These are phyloP conservation scores for Gortyna flavago DNA, from an alignment of 2,888 invertebrate genomes.

Conservation along the genomic window DNA sequence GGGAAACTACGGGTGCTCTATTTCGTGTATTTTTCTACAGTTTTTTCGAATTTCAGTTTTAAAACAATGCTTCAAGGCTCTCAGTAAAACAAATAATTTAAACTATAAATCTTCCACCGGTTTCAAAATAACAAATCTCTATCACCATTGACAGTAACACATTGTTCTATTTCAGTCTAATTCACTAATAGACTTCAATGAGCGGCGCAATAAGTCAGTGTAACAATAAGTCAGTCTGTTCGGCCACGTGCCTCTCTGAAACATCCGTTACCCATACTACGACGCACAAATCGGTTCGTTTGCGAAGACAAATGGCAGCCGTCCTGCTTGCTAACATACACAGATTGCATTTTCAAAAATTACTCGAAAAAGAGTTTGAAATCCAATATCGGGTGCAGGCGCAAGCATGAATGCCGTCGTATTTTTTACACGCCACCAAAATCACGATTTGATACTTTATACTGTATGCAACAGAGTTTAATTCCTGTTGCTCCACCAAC, in stretches of 20 bases:
- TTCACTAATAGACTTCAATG: slow-evolving; percentile 84
- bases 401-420: slow-evolving; percentile 67
- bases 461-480: slow-evolving; percentile 57
- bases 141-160: slow-evolving; percentile 55
- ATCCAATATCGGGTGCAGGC: slow-evolving; percentile 80
- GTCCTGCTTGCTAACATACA: slow-evolving; percentile 80
- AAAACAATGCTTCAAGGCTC: background rate
- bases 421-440: slow-evolving; percentile 70
- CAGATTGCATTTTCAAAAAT: slow-evolving; percentile 85
- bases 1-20: no score
- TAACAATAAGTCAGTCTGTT: slow-evolving; percentile 82
- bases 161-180: slow-evolving; percentile 70
- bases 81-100: slow-evolving; percentile 1
- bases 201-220: slow-evolving; percentile 80
- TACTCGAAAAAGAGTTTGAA: slow-evolving; percentile 82
- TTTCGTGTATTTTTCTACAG: background rate
- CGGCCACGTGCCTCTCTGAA: slow-evolving; percentile 83
- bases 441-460: slow-evolving; percentile 61
- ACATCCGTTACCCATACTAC: slow-evolving; percentile 87
- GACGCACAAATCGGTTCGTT: slow-evolving; percentile 89
- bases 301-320: slow-evolving; percentile 87
- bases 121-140: slow-evolving; percentile 54
- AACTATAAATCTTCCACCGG: slow-evolving; percentile 26
- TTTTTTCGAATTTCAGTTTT: background rate
- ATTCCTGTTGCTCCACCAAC: slow-evolving; percentile 56